Evolutionary conservation across 2,113 vertebrate species (phyloP).

Genomic region (Geococcyx californianus): DNA sequence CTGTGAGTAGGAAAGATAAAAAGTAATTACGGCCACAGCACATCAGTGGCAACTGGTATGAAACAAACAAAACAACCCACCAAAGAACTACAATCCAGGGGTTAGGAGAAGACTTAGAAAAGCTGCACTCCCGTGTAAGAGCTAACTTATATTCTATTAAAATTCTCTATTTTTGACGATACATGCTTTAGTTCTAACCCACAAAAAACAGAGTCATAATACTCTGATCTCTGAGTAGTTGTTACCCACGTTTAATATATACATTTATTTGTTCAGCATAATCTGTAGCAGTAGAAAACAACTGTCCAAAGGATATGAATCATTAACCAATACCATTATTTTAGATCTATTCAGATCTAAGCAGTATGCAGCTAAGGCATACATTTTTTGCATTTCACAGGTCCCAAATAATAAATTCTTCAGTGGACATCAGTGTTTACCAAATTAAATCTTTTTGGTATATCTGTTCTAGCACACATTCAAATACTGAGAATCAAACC

Average conservation of each 20-base stretch:
- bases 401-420: background rate
- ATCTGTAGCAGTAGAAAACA: background rate
- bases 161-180: background rate
- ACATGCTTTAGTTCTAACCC: background rate
- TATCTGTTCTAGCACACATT: background rate
- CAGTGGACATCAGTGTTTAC: background rate
- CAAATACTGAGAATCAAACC: background rate
- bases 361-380: background rate
- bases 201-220: background rate
- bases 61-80: background rate
- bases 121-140: background rate
- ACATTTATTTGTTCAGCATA: background rate
- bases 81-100: background rate
- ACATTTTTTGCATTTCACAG: background rate
- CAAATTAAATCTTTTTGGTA: background rate
- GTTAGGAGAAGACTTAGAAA: background rate
- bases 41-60: background rate
- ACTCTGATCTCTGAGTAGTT: background rate
- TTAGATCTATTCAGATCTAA: background rate
- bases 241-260: background rate
- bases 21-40: background rate
- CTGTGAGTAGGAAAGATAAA: background rate
- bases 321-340: background rate
- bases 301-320: background rate
- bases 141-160: background rate